A percentile compares a stretch with the other conserved stretches of the same genome.
Conservation (phyloP, 2,113 vertebrate genomes). For the Gobio gobio region DNA sequence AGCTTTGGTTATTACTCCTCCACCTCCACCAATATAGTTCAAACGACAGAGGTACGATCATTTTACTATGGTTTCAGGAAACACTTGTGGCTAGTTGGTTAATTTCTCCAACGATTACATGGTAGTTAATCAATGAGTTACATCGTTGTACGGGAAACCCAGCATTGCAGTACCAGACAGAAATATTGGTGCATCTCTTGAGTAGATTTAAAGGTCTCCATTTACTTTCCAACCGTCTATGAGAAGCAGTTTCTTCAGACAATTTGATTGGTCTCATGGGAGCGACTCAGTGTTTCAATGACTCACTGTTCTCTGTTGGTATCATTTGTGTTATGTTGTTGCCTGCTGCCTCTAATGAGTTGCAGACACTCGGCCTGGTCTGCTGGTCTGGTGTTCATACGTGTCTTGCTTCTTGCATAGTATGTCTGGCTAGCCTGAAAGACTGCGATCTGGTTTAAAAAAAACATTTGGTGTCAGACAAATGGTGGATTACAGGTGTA, state of each 20-base stretch:
- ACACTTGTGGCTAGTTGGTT: too few species aligned
- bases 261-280: slow-evolving; percentile 6
- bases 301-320: not conserved
- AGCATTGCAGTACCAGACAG: too few species aligned
- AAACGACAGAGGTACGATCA: too few species aligned
- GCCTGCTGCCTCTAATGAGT: not conserved
- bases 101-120: too few species aligned
- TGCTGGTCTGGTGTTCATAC: not conserved
- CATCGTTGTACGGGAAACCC: too few species aligned
- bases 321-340: not conserved
- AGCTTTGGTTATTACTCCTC: too few species aligned
- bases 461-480: slow-evolving; percentile 70
- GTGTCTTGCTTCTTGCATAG: not conserved
- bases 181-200: not conserved
- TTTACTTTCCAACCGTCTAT: not conserved
- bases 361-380: slow-evolving; percentile 6
- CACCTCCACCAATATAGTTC: too few species aligned
- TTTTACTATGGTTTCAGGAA: too few species aligned
- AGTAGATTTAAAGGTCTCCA: slow-evolving; percentile 9
- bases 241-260: slow-evolving; percentile 12
- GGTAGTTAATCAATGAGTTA: too few species aligned
- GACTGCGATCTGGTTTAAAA: slow-evolving; percentile 72
- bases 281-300: not conserved
- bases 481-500: slow-evolving; percentile 74
- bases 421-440: slow-evolving; percentile 23